These are phyloP conservation scores for Macaca nemestrina DNA, from an alignment of 2,113 vertebrate species.

Conservation along the genomic window DNA sequence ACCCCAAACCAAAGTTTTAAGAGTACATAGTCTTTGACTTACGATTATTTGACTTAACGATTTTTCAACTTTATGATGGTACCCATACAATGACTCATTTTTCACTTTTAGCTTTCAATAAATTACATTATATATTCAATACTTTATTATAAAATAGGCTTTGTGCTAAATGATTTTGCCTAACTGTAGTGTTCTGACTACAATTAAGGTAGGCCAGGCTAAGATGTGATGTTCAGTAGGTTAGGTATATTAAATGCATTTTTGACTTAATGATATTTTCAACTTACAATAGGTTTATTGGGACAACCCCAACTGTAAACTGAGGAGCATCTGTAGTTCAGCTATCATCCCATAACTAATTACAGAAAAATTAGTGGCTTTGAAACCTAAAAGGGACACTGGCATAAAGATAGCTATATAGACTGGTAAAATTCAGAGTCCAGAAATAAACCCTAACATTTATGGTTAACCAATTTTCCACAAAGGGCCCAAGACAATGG, in stretches of 20 bases:
- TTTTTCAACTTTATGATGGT: not conserved
- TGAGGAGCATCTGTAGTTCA: not conserved
- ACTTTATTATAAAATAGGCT: not conserved
- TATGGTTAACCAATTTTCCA: not conserved
- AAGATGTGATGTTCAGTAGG: not conserved
- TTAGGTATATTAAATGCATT: not conserved
- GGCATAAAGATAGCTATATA: not conserved
- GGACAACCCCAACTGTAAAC: not conserved
- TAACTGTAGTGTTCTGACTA: not conserved
- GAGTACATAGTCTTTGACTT: not conserved
- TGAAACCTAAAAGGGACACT: not conserved
- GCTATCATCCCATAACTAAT: not conserved
- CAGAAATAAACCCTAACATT: not conserved
- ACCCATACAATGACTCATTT: not conserved
- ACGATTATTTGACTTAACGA: not conserved
- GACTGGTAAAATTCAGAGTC: not conserved
- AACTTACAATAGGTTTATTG: not conserved
- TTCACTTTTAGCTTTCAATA: not conserved
- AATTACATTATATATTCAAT: not conserved
- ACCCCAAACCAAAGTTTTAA: constrained; percentile 8
- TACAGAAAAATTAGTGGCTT: not conserved
- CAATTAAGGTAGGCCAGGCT: not conserved
- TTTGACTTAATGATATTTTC: not conserved
- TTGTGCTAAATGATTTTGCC: not conserved
- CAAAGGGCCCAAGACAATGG: not conserved